Conservation (phyloP, 1,140 invertebrate species). For the Mactra quadrangularis region DNA sequence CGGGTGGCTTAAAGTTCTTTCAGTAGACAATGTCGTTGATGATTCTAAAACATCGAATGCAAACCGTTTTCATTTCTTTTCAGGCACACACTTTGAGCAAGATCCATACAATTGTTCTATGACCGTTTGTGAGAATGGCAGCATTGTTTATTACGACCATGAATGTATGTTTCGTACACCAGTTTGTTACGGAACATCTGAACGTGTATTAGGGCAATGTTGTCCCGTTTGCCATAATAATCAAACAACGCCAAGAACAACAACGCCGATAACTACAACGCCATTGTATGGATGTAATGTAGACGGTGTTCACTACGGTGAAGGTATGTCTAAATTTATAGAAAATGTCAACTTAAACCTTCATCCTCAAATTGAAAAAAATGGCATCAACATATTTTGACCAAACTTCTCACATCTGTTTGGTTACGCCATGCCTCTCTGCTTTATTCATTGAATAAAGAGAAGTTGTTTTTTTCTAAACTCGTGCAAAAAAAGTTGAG, state of each 20-base stretch:
- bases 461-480: neutral
- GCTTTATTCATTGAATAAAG: neutral
- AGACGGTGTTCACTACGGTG: neutral
- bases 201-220: neutral
- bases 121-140: neutral
- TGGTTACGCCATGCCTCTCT: neutral
- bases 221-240: constrained; percentile 1
- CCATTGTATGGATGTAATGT: neutral
- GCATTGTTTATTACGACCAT: neutral
- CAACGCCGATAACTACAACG: neutral
- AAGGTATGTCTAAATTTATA: constrained; percentile 7
- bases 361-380: neutral
- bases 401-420: neutral
- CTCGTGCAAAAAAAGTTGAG: neutral
- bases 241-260: neutral
- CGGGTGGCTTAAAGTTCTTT: too few species aligned
- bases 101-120: neutral
- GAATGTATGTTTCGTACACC: neutral
- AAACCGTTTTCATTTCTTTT: too few species aligned
- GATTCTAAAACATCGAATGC: too few species aligned
- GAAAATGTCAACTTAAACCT: neutral
- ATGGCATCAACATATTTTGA: neutral
- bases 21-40: too few species aligned
- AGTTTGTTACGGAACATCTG: neutral
- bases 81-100: too few species aligned